Evolutionary conservation across 2,797 vertebrate species (phyloP).

Genomic region (Strix occidentalis): DNA sequence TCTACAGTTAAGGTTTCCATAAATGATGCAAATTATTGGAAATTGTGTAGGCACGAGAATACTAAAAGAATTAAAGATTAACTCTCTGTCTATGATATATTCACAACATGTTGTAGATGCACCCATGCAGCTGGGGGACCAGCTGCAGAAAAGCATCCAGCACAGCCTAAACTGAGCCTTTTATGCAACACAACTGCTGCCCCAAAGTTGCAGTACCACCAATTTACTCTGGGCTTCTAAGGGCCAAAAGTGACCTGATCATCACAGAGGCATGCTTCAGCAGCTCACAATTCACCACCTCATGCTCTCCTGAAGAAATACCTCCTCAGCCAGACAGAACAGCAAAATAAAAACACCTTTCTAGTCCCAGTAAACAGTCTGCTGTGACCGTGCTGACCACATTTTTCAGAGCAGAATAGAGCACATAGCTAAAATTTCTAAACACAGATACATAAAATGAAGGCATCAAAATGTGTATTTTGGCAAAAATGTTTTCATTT

Average conservation of each 20-base stretch:
- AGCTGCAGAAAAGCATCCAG: background rate
- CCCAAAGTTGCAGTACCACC: background rate
- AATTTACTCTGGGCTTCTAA: background rate
- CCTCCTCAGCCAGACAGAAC: background rate
- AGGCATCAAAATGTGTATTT: background rate
- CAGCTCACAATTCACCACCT: background rate
- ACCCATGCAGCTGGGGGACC: background rate
- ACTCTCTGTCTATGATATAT: background rate
- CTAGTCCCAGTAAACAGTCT: background rate
- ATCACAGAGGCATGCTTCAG: background rate
- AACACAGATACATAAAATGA: background rate
- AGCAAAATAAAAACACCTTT: background rate
- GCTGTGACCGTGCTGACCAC: background rate
- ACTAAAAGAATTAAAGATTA: background rate
- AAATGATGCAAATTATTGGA: background rate
- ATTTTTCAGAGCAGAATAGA: background rate
- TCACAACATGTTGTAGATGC: background rate
- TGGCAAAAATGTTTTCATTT: background rate
- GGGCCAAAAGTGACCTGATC: background rate
- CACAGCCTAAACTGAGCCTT: background rate
- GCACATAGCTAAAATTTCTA: background rate
- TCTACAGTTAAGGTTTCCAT: background rate
- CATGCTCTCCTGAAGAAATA: background rate
- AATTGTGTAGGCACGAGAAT: fast-evolving
- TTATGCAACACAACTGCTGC: background rate